Evolutionary conservation across 1,140 invertebrate genomes (phyloP), one percentile per base, ranked within the genome.

Genomic region (Megathymus violae): DNA sequence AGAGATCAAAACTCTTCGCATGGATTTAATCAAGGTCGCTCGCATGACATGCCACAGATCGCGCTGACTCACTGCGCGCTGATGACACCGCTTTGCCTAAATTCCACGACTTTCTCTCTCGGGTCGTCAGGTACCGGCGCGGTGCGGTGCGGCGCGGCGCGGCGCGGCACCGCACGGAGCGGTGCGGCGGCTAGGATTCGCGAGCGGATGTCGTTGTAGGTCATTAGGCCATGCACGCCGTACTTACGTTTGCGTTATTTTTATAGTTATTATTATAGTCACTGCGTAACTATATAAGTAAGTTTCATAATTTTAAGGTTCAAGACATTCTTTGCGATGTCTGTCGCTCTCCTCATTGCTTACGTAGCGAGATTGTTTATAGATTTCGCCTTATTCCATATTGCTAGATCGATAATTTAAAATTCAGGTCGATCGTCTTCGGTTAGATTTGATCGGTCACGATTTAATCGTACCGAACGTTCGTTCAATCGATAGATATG

Each of bases 31-130:
- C 19, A 22, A 22, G 19, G 19, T 5, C 5, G 19, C 19, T 22
- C 19, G 19, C 19, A 5, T 22, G 19, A 5, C 19, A 22, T 22
- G 2, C 19, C 19, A 3, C 19, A 5, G 5, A 5, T 5, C 19
- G 4, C n/a, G 0, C 16, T 15, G 17, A 16, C n/a, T 10, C 19
- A 22, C 19, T 19, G 19, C 19, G 4, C 11, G n/a, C n/a, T n/a
- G n/a, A n/a, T n/a, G 16, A 16, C 36, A 40, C 50, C 15, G 50
- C 10, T 52, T 13, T 40, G 50, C n/a, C 16, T 16, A 52, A 52
- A 38, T 38, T 22, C 7, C 50, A 16, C 17, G 16, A 52, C 50
- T 52, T 40, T 52, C 50, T n/a, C 50, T 52, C 17, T 52, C 50
- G 11, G 6, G 15, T 38, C 48, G 48, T 19, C n/a, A n/a, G n/a